Evolutionary conservation across 2,113 vertebrate species (phyloP), one percentile per base, ranked within the genome.

Genomic region (Myrmecophaga tridactyla): DNA sequence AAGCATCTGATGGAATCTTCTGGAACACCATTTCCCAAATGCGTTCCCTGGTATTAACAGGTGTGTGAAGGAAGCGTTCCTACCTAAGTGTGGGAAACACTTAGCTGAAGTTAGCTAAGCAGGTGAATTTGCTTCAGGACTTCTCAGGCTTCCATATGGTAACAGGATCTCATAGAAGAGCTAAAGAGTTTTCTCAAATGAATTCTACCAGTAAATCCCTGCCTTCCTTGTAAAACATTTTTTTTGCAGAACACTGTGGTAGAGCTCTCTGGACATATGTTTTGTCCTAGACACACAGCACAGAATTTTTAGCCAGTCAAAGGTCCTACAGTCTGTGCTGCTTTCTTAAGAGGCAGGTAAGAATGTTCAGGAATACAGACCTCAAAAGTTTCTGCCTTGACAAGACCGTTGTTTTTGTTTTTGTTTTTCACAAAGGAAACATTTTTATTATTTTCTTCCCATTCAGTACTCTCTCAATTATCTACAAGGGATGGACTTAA

Each of bases 341-440:
- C 31, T 27, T 62, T 5, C 12, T 34, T 14, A 7, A 29, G 69
- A 51, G 15, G 65, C 12, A 67, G 14, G 6, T 6, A 14, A 12
- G 48, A 10, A 53, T 17, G 1, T 0, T 15, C 48, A 18, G 75
- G 69, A 56, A 63, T 31, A 41, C 20, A 21, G 65, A 0, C 9
- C 10, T n/a, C 27, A 60, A 53, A 53, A 0, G 0, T 14, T 81
- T 51, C 63, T 56, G 36, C 43, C 27, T 17, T 72, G 77, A 34
- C 41, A 58, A 27, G 23, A 53, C 78, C 43, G 41, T 65, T 91
- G n/a, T n/a, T n/a, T n/a, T n/a, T n/a, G n/a, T n/a, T n/a, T n/a
- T n/a, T n/a, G 85, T 84, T 60, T 69, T 96, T 72, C 58, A 41
- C 56, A 88, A 77, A 78, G 78, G 20, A 75, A 92, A 56, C 7